Base-by-base conservation (phyloP, 2,113 vertebrate genomes). In the Rhipidura dahli region DNA sequence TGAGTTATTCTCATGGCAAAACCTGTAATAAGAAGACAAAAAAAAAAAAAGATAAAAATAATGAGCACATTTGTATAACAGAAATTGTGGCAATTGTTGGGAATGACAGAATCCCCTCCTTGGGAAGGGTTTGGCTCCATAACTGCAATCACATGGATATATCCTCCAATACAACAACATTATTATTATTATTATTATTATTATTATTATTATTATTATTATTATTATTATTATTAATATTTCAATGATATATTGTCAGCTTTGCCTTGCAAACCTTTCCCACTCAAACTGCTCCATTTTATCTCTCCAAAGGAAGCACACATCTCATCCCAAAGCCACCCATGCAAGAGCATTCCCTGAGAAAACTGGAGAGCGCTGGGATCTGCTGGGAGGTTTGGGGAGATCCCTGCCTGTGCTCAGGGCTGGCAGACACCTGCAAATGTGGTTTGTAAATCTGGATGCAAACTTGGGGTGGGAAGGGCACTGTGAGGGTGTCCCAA, bases 1-100 rank as follows among this genome's bases (percentile, higher is more conserved):
- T 97, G 93, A 97, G 96, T 96, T 97, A 96, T 96, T 97, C 94
- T 95, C 85, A 83, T 93, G 93, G 95, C 92, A 95, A 97, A 96
- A 79, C 31, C 66, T 87, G 50, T 96, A 97, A 96, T 94, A 95
- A 90, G 0, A 77, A 83, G 12, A 6, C 56, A 64, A 54, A 89
- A 61, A 66, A 84, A 66, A 84, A 90, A 82, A 94, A 66, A 7
- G 40, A 93, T 78, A 96, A 96, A 91, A 96, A 79, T 92, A 96
- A 80, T 1, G 37, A 95, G 88, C 19, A 7, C 39, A 69, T 95
- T 96, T 94, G 66, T 88, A 64, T 44, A 91, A 93, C 92, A 93
- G 94, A 66, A 61, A 61, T 45, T 33, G 81, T 96, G 94, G 76
- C 83, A 76, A 89, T 82, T 50, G 84, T 6, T 21, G 85, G 54